Percentiles rank a stretch among this genome's conserved stretches.
Evolutionary conservation across 92 coral and sea anemone species (phyloP).

Genomic region (Phenganax subtilis): DNA sequence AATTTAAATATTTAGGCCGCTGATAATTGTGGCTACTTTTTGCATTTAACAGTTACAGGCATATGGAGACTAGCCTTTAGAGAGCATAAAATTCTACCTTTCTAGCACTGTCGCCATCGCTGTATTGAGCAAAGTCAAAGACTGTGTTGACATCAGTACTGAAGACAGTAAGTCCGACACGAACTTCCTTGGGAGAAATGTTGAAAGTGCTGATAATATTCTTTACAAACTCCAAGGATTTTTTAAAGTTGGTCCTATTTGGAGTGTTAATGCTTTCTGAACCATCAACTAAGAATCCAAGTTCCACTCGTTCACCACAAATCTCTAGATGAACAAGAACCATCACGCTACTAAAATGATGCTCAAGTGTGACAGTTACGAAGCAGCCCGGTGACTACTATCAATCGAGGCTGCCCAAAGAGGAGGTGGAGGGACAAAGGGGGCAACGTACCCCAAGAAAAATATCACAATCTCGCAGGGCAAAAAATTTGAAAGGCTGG

Average conservation of each 20-base stretch:
- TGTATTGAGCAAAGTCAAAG: conserved; percentile 23
- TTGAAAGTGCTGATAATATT: conserved; percentile 27
- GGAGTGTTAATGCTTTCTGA: conserved; percentile 42
- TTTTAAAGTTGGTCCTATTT: conserved; percentile 27
- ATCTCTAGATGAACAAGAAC: conserved; percentile 11
- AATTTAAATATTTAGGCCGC: too few relatives aligned
- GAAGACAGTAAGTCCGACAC: conserved; percentile 30
- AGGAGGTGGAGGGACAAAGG: too few relatives aligned
- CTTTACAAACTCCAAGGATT: conserved; percentile 25
- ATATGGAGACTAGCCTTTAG: neutral
- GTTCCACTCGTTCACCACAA: conserved; percentile 41
- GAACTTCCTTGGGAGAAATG: conserved; percentile 26
- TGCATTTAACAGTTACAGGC: neutral
- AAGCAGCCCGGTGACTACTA: too few relatives aligned
- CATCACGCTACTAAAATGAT: neutral
- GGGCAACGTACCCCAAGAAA: too few relatives aligned
- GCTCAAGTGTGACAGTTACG: neutral
- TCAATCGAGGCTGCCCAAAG: too few relatives aligned
- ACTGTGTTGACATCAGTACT: conserved; percentile 35
- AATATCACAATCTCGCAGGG: too few relatives aligned
- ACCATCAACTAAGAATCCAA: conserved; percentile 38
- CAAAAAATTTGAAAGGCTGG: too few relatives aligned
- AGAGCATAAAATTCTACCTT: neutral
- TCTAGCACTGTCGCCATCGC: conserved; percentile 18
- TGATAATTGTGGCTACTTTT: too few relatives aligned